Conservation (phyloP, 2,888 invertebrate genomes). For the Melikaiella ostensackeni region DNA sequence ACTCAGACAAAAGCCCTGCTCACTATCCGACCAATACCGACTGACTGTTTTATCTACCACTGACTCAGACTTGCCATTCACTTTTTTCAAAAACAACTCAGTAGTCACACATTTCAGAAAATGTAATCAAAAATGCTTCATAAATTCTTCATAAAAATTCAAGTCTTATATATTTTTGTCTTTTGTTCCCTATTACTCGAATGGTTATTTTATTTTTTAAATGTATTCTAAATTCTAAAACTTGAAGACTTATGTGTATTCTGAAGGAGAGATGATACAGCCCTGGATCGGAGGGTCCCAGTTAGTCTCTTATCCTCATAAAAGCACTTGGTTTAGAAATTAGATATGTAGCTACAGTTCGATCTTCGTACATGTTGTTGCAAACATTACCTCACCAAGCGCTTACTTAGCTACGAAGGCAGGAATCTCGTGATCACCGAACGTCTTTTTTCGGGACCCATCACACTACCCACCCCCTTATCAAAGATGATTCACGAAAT, state of each 20-base stretch:
- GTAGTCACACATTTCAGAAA: neutral
- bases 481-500: neutral
- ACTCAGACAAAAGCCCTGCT: slow-evolving; percentile 55
- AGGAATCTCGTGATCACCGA: neutral
- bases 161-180: too few relatives aligned
- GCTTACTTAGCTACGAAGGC: slow-evolving; percentile 2
- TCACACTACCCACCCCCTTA: neutral
- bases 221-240: neutral
- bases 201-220: too few relatives aligned
- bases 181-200: too few relatives aligned
- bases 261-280: neutral
- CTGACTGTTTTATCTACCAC: slow-evolving; percentile 51
- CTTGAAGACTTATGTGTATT: neutral
- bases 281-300: neutral
- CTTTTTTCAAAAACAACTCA: slow-evolving; percentile 1
- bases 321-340: neutral
- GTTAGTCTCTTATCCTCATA: neutral
- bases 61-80: neutral
- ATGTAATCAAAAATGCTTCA: too few relatives aligned
- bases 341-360: neutral
- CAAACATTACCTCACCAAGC: slow-evolving; percentile 52
- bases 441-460: slow-evolving; percentile 1
- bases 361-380: slow-evolving; percentile 24
- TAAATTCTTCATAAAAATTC: too few relatives aligned
- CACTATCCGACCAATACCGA: slow-evolving; percentile 56